phyloP scores from a whole-genome alignment of 2,888 invertebrate species.

The Lysandra bellargus region DNA sequence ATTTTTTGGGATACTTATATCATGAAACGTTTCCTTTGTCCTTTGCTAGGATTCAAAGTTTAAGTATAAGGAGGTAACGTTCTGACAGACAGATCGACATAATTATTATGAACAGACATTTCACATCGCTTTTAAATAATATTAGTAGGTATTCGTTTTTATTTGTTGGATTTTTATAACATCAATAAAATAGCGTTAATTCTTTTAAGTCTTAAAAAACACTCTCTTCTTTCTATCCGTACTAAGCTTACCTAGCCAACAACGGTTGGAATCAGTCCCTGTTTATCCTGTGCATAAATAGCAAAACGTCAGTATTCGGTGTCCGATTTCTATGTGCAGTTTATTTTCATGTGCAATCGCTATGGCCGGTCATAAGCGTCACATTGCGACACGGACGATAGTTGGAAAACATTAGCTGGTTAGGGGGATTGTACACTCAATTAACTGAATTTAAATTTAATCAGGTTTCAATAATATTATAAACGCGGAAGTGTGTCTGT shows the following conservation, averaged over 20 bases:
- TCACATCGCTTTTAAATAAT: background rate
- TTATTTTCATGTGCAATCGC: constrained; percentile 6
- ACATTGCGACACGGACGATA: constrained; percentile 33
- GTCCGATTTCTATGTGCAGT: background rate
- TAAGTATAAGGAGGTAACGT: too few species aligned
- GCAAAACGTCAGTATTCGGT: background rate
- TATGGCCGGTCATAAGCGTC: constrained; percentile 30
- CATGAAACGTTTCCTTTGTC: too few species aligned
- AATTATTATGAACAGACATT: background rate
- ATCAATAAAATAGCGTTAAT: background rate
- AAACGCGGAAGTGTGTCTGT: too few species aligned
- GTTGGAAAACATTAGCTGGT: constrained; percentile 34
- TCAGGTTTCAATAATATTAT: too few species aligned
- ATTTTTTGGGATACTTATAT: too few species aligned
- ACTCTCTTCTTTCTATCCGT: background rate
- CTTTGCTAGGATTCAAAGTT: too few species aligned
- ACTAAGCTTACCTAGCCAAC: background rate
- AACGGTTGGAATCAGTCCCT: background rate
- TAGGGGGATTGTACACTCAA: background rate
- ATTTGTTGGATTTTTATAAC: background rate
- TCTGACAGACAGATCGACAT: too few species aligned
- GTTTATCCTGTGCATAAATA: background rate
- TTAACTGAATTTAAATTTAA: background rate
- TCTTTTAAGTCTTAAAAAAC: too few species aligned
- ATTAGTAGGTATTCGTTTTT: background rate